A percentile compares a stretch with the other conserved stretches of the same genome.
Conservation (phyloP, 2,888 invertebrate species). For the Lasius fuliginosus region DNA sequence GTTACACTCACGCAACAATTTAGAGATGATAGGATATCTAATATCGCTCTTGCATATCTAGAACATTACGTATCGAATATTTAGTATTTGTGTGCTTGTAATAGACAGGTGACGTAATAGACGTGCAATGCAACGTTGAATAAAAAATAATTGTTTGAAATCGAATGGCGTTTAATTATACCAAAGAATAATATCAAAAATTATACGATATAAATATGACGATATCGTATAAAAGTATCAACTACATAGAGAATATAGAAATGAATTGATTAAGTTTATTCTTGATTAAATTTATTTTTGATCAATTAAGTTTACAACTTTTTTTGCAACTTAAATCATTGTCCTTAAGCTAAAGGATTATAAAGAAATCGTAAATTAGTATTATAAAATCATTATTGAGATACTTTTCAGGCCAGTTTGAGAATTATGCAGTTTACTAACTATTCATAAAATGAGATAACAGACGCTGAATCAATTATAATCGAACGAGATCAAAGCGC, state of each 20-base stretch:
- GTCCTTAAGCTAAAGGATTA: background rate
- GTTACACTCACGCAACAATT: slow-evolving; percentile 12
- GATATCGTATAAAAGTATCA: background rate
- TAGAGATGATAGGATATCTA: background rate
- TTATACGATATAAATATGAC: background rate
- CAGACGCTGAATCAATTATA: background rate
- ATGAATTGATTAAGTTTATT: background rate
- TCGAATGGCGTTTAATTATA: background rate
- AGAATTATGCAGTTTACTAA: background rate
- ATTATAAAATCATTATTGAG: background rate
- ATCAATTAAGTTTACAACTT: background rate
- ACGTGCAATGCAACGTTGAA: background rate
- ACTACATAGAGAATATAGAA: background rate
- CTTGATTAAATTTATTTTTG: background rate
- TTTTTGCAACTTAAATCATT: background rate
- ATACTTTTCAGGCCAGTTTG: background rate
- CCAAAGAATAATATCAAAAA: background rate
- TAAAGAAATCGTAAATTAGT: background rate
- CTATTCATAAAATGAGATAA: background rate
- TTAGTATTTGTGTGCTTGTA: background rate
- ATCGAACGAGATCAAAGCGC: background rate
- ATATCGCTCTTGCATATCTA: background rate
- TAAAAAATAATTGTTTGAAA: background rate
- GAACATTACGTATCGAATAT: background rate
- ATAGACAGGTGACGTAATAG: background rate